Conservation (phyloP, 2,797 vertebrate species). For the Notolabrus celidotus region DNA sequence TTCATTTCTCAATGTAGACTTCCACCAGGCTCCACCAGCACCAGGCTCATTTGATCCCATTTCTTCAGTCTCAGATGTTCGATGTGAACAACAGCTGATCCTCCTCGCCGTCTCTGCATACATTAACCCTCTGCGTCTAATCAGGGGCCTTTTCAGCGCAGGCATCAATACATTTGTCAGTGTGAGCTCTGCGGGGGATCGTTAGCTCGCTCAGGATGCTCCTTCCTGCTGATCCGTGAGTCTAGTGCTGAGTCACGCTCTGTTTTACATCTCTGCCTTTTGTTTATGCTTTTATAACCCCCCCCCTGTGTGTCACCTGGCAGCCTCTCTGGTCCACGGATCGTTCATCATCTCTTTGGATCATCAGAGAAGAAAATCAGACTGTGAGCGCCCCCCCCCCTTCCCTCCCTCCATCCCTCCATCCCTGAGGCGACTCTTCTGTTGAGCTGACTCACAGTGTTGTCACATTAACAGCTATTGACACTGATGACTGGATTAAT, state of each 20-base stretch:
- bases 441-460: slow-evolving; percentile 28
- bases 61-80: neutral
- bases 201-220: neutral
- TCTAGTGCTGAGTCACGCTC: slow-evolving; percentile 9
- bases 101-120: neutral
- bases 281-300: neutral
- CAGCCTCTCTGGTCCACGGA: neutral
- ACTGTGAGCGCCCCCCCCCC: slow-evolving; percentile 6
- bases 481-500: slow-evolving; percentile 43
- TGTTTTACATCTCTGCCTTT: neutral
- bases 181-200: neutral
- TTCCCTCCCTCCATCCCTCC: no score
- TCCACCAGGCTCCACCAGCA: no score
- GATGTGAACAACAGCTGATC: neutral
- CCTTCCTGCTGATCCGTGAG: neutral
- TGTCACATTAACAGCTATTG: slow-evolving; percentile 41
- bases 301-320: slow-evolving; percentile 11
- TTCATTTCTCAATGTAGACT: no score
- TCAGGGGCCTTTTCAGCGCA: neutral
- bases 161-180: neutral
- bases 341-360: slow-evolving; percentile 20
- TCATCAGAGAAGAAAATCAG: slow-evolving; percentile 15
- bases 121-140: no score
- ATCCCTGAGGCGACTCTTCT: neutral
- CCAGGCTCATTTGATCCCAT: neutral